A percentile compares a stretch with the other conserved stretches of the same genome.
phyloP scores from a whole-genome alignment of 1,140 invertebrate genomes.

The Melipona quadrifasciata region DNA sequence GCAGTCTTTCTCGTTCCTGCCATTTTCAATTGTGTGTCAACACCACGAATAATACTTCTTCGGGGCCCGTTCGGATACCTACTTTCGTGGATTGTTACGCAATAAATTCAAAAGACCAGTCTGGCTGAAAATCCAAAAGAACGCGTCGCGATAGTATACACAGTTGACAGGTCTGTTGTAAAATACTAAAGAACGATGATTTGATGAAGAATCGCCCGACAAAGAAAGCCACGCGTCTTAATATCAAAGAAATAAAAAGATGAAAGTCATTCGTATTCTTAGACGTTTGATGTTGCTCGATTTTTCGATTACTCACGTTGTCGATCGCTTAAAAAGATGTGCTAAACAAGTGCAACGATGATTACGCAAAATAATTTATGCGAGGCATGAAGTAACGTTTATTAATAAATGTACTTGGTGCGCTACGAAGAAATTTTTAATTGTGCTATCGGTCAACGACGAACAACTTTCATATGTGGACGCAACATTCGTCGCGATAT shows the following conservation, averaged over 20 bases:
- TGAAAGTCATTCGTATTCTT: slow-evolving; percentile 34
- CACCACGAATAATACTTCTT: too few species aligned
- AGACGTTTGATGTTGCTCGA: slow-evolving; percentile 16
- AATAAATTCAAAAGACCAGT: background rate
- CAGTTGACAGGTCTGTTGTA: background rate
- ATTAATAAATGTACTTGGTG: slow-evolving; percentile 46
- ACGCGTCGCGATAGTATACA: too few species aligned
- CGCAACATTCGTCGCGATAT: background rate
- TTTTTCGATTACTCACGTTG: slow-evolving; percentile 44
- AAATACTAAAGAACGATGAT: background rate
- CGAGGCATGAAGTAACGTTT: slow-evolving; percentile 42
- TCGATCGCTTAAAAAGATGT: slow-evolving; percentile 40
- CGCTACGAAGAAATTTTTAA: slow-evolving; percentile 38
- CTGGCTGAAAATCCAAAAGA: background rate
- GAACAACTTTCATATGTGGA: slow-evolving; percentile 20
- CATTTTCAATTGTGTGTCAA: slow-evolving; percentile 12
- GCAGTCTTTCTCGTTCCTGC: slow-evolving; percentile 20
- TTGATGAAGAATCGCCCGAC: background rate
- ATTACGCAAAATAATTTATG: slow-evolving; percentile 43
- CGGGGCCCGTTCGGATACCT: background rate
- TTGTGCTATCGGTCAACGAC: background rate
- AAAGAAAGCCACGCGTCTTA: background rate
- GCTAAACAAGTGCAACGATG: slow-evolving; percentile 36
- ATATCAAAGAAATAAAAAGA: background rate
- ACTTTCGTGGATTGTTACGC: too few species aligned